Evolutionary conservation across 2,888 invertebrate genomes (phyloP).

Genomic region (Polylopha cassiicola): DNA sequence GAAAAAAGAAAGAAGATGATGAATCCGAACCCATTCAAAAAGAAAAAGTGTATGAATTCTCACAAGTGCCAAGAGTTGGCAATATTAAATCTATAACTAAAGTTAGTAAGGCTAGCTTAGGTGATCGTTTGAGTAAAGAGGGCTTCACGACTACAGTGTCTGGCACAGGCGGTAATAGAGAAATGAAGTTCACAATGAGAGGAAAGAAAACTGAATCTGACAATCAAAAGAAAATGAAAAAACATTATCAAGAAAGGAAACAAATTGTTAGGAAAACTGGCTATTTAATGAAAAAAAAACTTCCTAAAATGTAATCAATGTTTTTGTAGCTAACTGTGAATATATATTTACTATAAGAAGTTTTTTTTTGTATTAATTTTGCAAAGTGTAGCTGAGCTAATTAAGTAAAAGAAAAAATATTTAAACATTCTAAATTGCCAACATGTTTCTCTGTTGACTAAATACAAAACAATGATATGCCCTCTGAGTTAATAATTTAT

Average conservation of each 20-base stretch:
- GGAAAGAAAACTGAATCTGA: conserved; percentile 74
- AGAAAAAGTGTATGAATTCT: conserved; percentile 45
- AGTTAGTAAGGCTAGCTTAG: conserved; percentile 81
- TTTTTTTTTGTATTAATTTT: too few relatives aligned
- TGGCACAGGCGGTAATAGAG: conserved; percentile 82
- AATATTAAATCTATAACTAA: conserved; percentile 69
- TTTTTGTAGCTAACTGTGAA: too few relatives aligned
- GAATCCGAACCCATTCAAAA: conserved; percentile 31
- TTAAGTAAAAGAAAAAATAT: too few relatives aligned
- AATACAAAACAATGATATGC: neutral
- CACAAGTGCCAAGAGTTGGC: conserved; percentile 70
- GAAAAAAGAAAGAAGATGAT: conserved; percentile 56
- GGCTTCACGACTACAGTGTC: conserved; percentile 65
- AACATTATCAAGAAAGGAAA: conserved; percentile 83
- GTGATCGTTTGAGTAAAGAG: conserved; percentile 83
- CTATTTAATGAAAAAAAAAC: conserved; percentile 56
- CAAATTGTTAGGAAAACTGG: conserved; percentile 74
- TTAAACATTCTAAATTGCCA: neutral
- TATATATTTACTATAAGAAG: too few relatives aligned
- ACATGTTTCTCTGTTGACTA: neutral
- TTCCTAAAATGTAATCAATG: conserved; percentile 39
- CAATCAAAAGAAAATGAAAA: conserved; percentile 78
- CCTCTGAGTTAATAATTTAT: neutral
- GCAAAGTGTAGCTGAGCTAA: too few relatives aligned
- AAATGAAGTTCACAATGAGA: conserved; percentile 86